phyloP scores from a whole-genome alignment of 2,797 vertebrate species.

The Leontopithecus rosalia region DNA sequence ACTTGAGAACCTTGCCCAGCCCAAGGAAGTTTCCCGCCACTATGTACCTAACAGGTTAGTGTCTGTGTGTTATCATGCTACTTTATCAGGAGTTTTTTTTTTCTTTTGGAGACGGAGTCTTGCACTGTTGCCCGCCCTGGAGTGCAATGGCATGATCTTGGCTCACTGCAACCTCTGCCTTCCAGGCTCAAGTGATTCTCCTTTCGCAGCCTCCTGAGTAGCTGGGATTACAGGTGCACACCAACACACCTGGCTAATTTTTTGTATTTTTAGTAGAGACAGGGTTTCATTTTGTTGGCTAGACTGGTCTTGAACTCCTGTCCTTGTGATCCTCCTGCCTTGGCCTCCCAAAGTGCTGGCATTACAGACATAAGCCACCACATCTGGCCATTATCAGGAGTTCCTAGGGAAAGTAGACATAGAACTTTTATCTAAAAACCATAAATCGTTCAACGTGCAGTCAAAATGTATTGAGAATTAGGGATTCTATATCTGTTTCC shows the following conservation, averaged over 20 bases:
- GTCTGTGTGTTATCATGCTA: not conserved
- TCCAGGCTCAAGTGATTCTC: not conserved
- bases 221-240: not conserved
- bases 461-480: not conserved
- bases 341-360: not conserved
- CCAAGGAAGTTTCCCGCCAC: conserved; percentile 81
- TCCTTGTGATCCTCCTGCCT: not conserved
- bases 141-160: not conserved
- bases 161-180: not conserved
- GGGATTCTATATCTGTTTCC: not conserved
- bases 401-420: not conserved
- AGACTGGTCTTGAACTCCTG: not conserved
- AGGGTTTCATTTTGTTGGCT: not conserved
- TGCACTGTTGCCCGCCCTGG: not conserved
- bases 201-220: not conserved
- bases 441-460: not conserved
- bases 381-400: not conserved
- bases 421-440: not conserved
- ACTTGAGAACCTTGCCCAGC: conserved; percentile 83
- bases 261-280: not conserved
- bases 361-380: not conserved
- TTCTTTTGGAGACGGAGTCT: too few relatives aligned
- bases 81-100: not conserved
- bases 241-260: not conserved
- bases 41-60: conserved; percentile 83